Base-by-base conservation (phyloP, 2,797 vertebrate species). In the Hylomyscus alleni region DNA sequence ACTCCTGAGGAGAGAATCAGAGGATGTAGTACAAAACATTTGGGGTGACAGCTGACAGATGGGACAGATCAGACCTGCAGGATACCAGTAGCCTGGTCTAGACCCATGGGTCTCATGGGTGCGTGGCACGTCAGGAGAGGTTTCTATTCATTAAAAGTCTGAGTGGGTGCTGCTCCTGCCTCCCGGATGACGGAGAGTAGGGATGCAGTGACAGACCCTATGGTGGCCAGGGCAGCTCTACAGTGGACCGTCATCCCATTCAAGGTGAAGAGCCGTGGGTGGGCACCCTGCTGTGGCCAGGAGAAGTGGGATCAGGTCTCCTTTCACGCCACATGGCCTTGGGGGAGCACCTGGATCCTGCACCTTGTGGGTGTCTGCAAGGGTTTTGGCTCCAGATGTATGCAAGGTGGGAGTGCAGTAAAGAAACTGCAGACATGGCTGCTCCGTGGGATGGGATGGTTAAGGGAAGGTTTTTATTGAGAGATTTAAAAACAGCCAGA, bases 1-100 rank as follows among this genome's bases (percentile, higher is more conserved):
- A 22, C 10, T 22, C 54, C 56, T 1, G 0, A 0, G 14, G 9
- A 54, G 85, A 72, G 54, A 37, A 10, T 31, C 1, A 0, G n/a
- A 50, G 40, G 5, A 31, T 58, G 8, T 1, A 31, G 22, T 1
- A 11, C 12, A 9, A 4, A 37, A 2, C 0, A 10, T 34, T 0
- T 26, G 54, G 69, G 77, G 19, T 34, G 24, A 54, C 0, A 0
- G 50, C 60, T 58, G 69, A 65, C 50, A 0, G 29, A 5, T 6
- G n/a, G 37, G 62, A 6, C 4, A 44, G 26, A 24, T 44, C 19
- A 60, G 50, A 47, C 58, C 9, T 11, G 6, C 1, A 13, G n/a
- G 88, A 60, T 54, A 31, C 15, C 13, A 3, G 76, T 22, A 29
- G 26, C 4, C 0, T 3, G 34, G 67, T 72, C 80, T 54, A 22